Percentiles rank a stretch among this genome's conserved stretches.
Conservation (phyloP, 92 coral and sea anemone species). For the Actinostola sp. region DNA sequence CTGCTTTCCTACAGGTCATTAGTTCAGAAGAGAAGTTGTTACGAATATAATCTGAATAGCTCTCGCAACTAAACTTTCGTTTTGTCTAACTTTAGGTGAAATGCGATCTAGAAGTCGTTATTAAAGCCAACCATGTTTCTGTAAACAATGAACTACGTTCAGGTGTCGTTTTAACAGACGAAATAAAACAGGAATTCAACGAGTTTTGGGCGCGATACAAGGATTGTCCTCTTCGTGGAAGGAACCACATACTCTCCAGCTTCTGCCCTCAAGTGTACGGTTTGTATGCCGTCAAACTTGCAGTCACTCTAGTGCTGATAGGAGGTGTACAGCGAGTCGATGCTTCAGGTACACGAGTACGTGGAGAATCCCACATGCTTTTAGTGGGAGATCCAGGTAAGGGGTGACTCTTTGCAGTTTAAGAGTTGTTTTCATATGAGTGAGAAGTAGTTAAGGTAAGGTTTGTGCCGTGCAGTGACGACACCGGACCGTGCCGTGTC, state of each 20-base stretch:
- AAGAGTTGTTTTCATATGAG: too few species aligned
- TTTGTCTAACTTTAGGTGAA: constrained; percentile 56
- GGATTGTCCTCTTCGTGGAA: constrained; percentile 68
- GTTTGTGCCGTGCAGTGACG: too few species aligned
- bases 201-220: constrained; percentile 83
- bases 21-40: too few species aligned
- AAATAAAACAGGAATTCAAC: constrained; percentile 82
- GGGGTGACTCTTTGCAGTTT: too few species aligned
- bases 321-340: constrained; percentile 94
- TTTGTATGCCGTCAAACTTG: constrained; percentile 91
- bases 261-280: constrained; percentile 98
- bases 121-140: constrained; percentile 89
- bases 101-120: constrained; percentile 92
- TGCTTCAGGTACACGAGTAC: constrained; percentile 84
- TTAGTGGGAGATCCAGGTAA: constrained; percentile 98
- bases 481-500: too few species aligned
- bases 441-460: too few species aligned
- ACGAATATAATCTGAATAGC: too few species aligned
- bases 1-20: too few species aligned
- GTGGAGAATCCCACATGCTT: constrained; percentile 95
- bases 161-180: constrained; percentile 82
- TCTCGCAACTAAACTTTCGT: too few species aligned
- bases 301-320: constrained; percentile 79
- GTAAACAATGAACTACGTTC: constrained; percentile 95
- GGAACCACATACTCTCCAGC: constrained; percentile 92